These are phyloP conservation scores for Gallinago nigripennis DNA, from an alignment of 2,797 vertebrate species.

Conservation along the genomic window DNA sequence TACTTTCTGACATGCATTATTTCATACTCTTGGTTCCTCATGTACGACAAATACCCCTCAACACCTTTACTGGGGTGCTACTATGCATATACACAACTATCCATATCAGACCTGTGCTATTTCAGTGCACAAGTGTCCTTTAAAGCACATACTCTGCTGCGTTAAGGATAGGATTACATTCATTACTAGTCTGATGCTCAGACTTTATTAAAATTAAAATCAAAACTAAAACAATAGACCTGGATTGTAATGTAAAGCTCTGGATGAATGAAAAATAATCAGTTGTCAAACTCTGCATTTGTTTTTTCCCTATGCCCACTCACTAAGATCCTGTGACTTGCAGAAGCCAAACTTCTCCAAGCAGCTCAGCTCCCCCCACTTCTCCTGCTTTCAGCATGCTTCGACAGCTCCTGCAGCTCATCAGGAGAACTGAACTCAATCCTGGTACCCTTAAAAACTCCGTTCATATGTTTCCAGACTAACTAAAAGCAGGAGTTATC, in stretches of 20 bases:
- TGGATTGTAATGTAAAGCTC: neutral
- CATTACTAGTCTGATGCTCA: neutral
- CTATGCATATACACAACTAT: accelerated
- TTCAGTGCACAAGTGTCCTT: neutral
- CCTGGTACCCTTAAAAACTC: neutral
- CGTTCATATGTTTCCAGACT: neutral
- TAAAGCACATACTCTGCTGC: neutral
- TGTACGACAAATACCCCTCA: neutral
- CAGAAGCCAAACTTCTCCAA: neutral
- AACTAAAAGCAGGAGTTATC: neutral
- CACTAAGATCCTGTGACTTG: neutral
- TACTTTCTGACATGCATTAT: neutral
- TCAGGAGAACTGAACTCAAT: neutral
- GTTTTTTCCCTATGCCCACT: neutral
- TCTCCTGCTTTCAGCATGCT: neutral
- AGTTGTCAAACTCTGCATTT: neutral
- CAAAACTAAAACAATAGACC: neutral
- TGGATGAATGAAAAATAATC: neutral
- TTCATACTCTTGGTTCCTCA: neutral
- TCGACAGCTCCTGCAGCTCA: neutral
- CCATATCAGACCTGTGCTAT: neutral
- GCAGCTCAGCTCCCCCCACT: neutral
- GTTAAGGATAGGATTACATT: neutral
- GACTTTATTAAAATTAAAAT: neutral
- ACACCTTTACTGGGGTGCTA: neutral